Evolutionary conservation across 2,797 vertebrate genomes (phyloP), one percentile per base, ranked within the genome.

Genomic region (Lycodopsis pacificus): DNA sequence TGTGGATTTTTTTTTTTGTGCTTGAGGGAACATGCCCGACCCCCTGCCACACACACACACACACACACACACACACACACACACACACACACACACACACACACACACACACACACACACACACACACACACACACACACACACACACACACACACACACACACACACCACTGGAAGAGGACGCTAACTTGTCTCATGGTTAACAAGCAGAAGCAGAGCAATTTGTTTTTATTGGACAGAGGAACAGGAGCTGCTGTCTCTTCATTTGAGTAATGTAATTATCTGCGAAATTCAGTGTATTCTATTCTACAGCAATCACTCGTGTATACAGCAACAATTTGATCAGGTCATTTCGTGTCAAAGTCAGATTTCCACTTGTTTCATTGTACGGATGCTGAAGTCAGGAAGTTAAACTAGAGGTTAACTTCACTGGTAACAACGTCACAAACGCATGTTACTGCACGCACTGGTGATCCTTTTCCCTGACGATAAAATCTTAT

Each of bases 131-230:
- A 69, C 22, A 73, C 65, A 74, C 48, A 65, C 76, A 59, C 30
- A 64, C 30, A 36, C 64, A 15, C 36, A 27, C 42, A 38, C 70
- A 67, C 7, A 44, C 17, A 69, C 22, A 73, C 65, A 74, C 48
- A 70, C 76, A 59, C 27, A 63, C 36, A 44, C 65, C 53, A 49
- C 13, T 57, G 48, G 56, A 64, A 42, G 34, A 73, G 78, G 82
- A 83, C 83, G 57, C 48, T 15, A 66, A 73, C 58, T 25, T 67
- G 74, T 71, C 79, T 74, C 25, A 7, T 15, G 66, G 65, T 49
- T 73, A 76, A 79, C 64, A 66, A 80, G 81, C 49, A 77, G 63
- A 66, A 80, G 81, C 49, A 77, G 63, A 54, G 61, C 20, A 51
- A 84, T 85, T 80, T 81, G 68, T 82, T 32, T 40, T 48, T 44